A percentile compares a stretch with the other conserved stretches of the same genome.
Evolutionary conservation across 2,888 invertebrate species (phyloP).

Genomic region (Ptychoptera contaminata): DNA sequence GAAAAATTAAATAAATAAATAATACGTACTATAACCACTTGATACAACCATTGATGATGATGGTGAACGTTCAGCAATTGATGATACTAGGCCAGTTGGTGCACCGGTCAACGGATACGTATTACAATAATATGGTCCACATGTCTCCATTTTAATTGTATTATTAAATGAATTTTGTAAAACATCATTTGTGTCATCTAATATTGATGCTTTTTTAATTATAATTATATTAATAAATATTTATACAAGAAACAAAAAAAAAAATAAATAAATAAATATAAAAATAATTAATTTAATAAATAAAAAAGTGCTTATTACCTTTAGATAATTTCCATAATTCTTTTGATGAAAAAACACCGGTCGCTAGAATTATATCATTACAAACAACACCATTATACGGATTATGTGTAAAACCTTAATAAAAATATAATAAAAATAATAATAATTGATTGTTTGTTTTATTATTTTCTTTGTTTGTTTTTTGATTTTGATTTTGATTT

Average conservation of each 20-base stretch:
- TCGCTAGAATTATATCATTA: constrained; percentile 98
- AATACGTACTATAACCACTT: constrained; percentile 58
- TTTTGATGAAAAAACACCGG: constrained; percentile 98
- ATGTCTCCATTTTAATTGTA: constrained; percentile 65
- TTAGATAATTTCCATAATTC: constrained; percentile 98
- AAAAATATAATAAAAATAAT: constrained; percentile 10
- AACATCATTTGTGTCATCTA: constrained; percentile 73
- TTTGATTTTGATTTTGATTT: neutral
- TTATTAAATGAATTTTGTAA: constrained; percentile 14
- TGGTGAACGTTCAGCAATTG: constrained; percentile 16
- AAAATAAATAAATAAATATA: constrained; percentile 2
- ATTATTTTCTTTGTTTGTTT: constrained; percentile 9
- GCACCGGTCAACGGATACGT: constrained; percentile 57
- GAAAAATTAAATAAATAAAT: neutral
- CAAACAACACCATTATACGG: constrained; percentile 97
- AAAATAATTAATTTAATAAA: neutral
- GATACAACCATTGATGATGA: constrained; percentile 49
- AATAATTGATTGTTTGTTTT: constrained; percentile 2
- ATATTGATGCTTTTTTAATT: constrained; percentile 81
- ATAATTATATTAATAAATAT: constrained; percentile 25
- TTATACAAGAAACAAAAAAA: neutral
- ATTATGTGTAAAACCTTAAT: constrained; percentile 76
- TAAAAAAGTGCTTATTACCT: constrained; percentile 52
- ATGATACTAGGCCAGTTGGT: constrained; percentile 23
- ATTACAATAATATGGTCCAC: constrained; percentile 56